A percentile compares a stretch with the other conserved stretches of the same genome.
Evolutionary conservation across 1,140 invertebrate genomes (phyloP).

Genomic region (Aphaenogaster rudis): DNA sequence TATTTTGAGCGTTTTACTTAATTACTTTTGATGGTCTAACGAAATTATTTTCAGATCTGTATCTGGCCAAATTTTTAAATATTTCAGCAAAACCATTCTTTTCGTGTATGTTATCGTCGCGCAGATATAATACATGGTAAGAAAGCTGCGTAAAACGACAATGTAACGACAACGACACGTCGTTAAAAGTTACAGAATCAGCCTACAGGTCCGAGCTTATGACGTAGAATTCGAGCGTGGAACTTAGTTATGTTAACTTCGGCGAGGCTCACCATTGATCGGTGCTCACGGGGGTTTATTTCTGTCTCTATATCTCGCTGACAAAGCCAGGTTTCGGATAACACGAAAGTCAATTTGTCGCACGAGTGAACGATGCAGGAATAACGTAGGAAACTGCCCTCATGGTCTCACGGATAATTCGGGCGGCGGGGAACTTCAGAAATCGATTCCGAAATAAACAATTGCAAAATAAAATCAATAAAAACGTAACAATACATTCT

Average conservation of each 20-base stretch:
- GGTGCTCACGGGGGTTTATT: conserved; percentile 16
- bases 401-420: neutral
- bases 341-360: conserved; percentile 45
- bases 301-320: conserved; percentile 26
- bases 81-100: too few relatives aligned
- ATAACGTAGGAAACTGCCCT: neutral
- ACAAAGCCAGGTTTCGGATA: conserved; percentile 38
- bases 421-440: neutral
- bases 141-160: too few relatives aligned
- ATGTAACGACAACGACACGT: too few relatives aligned
- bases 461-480: neutral
- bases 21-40: too few relatives aligned
- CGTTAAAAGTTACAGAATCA: too few relatives aligned
- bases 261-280: conserved; percentile 28
- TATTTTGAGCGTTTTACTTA: too few relatives aligned
- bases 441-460: neutral
- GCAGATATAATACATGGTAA: too few relatives aligned
- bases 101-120: too few relatives aligned
- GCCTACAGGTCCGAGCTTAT: neutral
- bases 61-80: too few relatives aligned
- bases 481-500: neutral
- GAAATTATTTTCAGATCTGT: too few relatives aligned
- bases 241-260: conserved; percentile 29
- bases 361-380: conserved; percentile 4
- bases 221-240: neutral